Percentiles rank a stretch among this genome's conserved stretches.
Evolutionary conservation across 2,888 invertebrate genomes (phyloP).

Genomic region (Sericinus montela): DNA sequence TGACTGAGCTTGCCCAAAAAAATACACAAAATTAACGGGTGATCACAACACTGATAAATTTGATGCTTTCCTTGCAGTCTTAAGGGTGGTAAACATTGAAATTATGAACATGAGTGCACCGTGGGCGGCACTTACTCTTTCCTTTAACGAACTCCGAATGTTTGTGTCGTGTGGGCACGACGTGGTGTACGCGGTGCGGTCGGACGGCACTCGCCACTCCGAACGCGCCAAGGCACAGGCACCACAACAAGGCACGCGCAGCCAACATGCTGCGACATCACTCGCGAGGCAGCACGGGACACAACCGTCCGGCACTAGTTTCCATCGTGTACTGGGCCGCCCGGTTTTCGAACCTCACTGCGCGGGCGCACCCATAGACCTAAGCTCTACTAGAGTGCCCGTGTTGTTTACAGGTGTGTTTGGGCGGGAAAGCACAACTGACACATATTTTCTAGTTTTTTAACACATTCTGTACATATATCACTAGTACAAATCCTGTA

Average conservation of each 20-base stretch:
- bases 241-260: conserved; percentile 64
- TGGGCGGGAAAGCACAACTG: conserved; percentile 41
- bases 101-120: conserved; percentile 30
- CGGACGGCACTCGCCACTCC: conserved; percentile 40
- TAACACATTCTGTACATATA: no score
- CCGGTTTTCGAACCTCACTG: conserved; percentile 49
- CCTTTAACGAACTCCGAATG: conserved; percentile 87
- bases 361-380: conserved; percentile 60
- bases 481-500: no score
- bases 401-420: conserved; percentile 21
- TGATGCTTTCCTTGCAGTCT: not conserved
- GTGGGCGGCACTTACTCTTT: conserved; percentile 83
- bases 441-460: no score
- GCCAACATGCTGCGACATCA: conserved; percentile 74
- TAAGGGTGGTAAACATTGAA: conserved; percentile 4
- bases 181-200: conserved; percentile 53
- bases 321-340: conserved; percentile 71
- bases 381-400: conserved; percentile 30
- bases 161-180: conserved; percentile 53
- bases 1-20: not conserved
- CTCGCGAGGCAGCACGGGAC: conserved; percentile 53
- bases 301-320: conserved; percentile 60
- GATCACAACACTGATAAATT: conserved; percentile 12
- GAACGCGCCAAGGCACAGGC: conserved; percentile 54
- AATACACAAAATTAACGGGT: conserved; percentile 20